These are phyloP conservation scores for Rousettus leschenaultii DNA, from an alignment of 2,113 vertebrate species.

Conservation along the genomic window DNA sequence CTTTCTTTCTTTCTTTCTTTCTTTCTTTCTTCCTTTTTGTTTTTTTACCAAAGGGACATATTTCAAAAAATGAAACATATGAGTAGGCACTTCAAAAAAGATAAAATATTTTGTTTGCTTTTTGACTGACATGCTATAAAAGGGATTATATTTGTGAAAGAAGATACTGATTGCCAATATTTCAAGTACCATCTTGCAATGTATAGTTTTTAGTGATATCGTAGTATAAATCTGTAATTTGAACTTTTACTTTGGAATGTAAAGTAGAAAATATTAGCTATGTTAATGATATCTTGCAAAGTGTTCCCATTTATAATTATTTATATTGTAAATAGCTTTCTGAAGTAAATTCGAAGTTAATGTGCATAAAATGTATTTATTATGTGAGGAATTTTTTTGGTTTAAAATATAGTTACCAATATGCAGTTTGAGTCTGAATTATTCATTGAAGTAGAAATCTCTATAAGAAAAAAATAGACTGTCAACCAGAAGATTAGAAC, in stretches of 20 bases:
- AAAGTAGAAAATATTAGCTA: constrained; percentile 87
- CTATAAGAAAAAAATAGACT: not conserved
- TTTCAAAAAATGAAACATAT: constrained; percentile 65
- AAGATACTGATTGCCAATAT: constrained; percentile 74
- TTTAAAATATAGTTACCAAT: constrained; percentile 91
- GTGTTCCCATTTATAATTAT: constrained; percentile 93
- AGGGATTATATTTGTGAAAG: constrained; percentile 77
- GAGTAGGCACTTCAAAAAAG: constrained; percentile 68
- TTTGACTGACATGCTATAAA: constrained; percentile 66
- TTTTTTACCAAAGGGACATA: constrained; percentile 50
- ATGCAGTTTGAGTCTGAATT: constrained; percentile 80
- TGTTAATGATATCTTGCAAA: constrained; percentile 89
- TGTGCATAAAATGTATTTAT: constrained; percentile 98
- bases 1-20: no score
- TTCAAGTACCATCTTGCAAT: constrained; percentile 82
- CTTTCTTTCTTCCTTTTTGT: not conserved
- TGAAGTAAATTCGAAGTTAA: constrained; percentile 91
- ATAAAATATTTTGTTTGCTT: constrained; percentile 73
- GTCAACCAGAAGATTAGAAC: not conserved
- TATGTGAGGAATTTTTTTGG: constrained; percentile 92
- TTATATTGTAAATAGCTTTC: constrained; percentile 98
- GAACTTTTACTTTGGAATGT: constrained; percentile 87
- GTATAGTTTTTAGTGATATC: constrained; percentile 84
- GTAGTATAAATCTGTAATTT: constrained; percentile 86
- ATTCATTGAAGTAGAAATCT: constrained; percentile 59